A percentile compares a stretch with the other conserved stretches of the same genome.
Conservation (phyloP, 2,888 invertebrate species). For the Pilophorus perplexus region DNA sequence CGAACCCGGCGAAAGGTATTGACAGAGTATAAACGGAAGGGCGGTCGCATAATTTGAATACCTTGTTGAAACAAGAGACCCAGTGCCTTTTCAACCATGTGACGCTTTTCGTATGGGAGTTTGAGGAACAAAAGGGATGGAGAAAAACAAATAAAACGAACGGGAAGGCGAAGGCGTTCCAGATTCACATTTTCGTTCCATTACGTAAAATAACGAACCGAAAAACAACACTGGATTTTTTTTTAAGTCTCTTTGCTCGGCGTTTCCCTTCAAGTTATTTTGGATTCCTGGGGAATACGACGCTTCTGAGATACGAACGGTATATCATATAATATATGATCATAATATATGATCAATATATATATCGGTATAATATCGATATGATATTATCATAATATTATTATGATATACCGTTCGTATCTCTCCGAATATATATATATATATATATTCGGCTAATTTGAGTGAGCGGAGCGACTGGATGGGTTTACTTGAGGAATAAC, state of each 20-base stretch:
- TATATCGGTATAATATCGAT: no score
- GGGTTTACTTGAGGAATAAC: no score
- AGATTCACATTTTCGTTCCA: constrained; percentile 14
- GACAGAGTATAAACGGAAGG: constrained; percentile 14
- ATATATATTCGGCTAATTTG: no score
- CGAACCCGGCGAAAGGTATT: constrained; percentile 5
- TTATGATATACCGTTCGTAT: no score
- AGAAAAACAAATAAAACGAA: constrained; percentile 4
- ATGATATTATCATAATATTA: no score
- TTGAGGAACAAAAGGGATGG: constrained; percentile 18
- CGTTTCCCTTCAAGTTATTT: not conserved
- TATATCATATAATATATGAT: no score
- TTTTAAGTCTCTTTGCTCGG: not conserved
- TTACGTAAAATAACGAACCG: constrained; percentile 22
- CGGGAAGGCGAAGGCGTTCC: not conserved
- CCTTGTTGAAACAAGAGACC: not conserved
- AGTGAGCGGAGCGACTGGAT: no score
- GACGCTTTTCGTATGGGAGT: constrained; percentile 3
- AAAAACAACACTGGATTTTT: constrained; percentile 8
- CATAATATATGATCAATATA: no score
- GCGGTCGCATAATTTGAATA: constrained; percentile 7
- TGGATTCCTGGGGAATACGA: no score
- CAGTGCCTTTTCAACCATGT: constrained; percentile 21
- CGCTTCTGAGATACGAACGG: no score
- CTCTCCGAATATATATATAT: no score